A percentile compares a stretch with the other conserved stretches of the same genome.
Evolutionary conservation across 2,113 vertebrate species (phyloP).

Genomic region (Gorsachius goisagi): DNA sequence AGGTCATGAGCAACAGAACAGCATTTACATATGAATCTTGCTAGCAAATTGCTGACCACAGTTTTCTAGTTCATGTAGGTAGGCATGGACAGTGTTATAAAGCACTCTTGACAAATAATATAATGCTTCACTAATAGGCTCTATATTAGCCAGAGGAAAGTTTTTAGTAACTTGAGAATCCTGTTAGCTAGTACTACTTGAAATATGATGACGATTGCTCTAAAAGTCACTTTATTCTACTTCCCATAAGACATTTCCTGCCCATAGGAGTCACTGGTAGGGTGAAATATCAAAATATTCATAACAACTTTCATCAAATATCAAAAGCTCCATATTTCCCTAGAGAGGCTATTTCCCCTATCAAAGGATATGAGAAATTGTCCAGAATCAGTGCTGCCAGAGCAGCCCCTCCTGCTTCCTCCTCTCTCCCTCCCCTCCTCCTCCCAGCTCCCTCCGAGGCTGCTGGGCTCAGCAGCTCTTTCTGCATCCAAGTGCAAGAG

Average conservation of each 20-base stretch:
- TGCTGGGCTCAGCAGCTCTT: neutral
- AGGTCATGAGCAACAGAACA: neutral
- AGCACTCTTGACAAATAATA: slow-evolving; percentile 25
- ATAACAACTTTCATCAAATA: slow-evolving; percentile 27
- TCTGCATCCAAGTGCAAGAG: neutral
- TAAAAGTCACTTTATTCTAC: slow-evolving; percentile 38
- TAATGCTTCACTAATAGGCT: slow-evolving; percentile 20
- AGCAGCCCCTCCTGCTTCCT: neutral
- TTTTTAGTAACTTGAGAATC: slow-evolving; percentile 53
- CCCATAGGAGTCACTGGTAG: slow-evolving; percentile 1
- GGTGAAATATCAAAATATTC: slow-evolving; percentile 43
- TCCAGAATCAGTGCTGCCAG: slow-evolving; percentile 30
- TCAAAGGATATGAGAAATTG: slow-evolving; percentile 42
- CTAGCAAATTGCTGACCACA: neutral
- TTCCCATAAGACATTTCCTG: slow-evolving; percentile 35
- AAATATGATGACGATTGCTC: neutral
- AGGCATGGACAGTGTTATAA: neutral
- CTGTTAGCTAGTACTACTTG: neutral
- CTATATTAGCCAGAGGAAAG: slow-evolving; percentile 6
- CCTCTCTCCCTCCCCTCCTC: neutral
- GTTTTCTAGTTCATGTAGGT: neutral
- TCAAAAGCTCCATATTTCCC: slow-evolving; percentile 1
- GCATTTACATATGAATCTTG: neutral
- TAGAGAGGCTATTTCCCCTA: slow-evolving; percentile 5
- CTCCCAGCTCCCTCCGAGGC: neutral